A percentile compares a stretch with the other conserved stretches of the same genome.
These are phyloP conservation scores for Ormyrus nitidulus DNA, from an alignment of 2,888 invertebrate species.

Conservation along the genomic window DNA sequence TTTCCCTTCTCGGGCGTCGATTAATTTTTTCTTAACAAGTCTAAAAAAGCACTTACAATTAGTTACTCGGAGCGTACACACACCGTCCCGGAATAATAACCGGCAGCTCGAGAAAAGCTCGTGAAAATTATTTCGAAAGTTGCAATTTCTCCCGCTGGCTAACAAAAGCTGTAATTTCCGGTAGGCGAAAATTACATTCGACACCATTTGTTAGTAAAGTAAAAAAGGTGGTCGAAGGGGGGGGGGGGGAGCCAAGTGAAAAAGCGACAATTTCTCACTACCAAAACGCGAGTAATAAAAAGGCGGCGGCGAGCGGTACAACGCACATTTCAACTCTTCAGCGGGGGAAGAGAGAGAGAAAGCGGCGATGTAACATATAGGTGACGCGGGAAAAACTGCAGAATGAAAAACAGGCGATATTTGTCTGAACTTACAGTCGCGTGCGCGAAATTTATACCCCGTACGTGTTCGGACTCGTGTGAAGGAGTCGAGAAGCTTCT, in stretches of 20 bases:
- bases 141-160: too few species aligned
- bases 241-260: slow-evolving; percentile 2
- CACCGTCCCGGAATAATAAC: too few species aligned
- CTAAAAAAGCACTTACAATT: too few species aligned
- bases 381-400: slow-evolving; percentile 47
- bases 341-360: not conserved
- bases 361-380: slow-evolving; percentile 40
- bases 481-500: slow-evolving; percentile 53
- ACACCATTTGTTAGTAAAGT: slow-evolving; percentile 44
- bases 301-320: slow-evolving; percentile 48
- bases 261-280: slow-evolving; percentile 50
- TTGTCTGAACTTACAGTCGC: slow-evolving; percentile 54
- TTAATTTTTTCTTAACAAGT: too few species aligned
- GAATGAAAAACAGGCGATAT: slow-evolving; percentile 57
- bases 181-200: slow-evolving; percentile 27
- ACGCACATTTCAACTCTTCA: slow-evolving; percentile 54
- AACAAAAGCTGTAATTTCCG: not conserved
- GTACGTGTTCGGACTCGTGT: slow-evolving; percentile 56
- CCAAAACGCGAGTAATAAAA: slow-evolving; percentile 51
- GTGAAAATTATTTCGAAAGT: too few species aligned
- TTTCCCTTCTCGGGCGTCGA: too few species aligned
- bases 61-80: too few species aligned
- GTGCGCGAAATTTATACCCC: slow-evolving; percentile 54
- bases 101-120: too few species aligned
- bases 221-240: slow-evolving; percentile 2